Percentiles rank a stretch among this genome's conserved stretches.
These are phyloP conservation scores for Valencia hispanica DNA, from an alignment of 2,797 vertebrate species.

Conservation along the genomic window DNA sequence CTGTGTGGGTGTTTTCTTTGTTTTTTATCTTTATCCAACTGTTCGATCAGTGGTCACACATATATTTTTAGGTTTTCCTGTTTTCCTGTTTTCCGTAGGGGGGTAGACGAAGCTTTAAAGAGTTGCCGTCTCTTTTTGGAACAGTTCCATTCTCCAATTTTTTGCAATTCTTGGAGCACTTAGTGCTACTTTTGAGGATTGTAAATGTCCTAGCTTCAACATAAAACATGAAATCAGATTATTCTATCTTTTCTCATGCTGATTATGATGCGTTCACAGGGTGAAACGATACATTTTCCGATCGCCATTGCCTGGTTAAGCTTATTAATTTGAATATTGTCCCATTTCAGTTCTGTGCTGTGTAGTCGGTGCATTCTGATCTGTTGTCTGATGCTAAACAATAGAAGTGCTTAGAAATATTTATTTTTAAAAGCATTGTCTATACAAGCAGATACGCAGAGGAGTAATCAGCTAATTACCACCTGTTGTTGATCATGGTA, in stretches of 20 bases:
- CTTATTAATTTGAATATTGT: not conserved
- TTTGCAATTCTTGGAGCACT: not conserved
- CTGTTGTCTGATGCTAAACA: not conserved
- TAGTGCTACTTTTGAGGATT: not conserved
- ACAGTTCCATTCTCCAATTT: not conserved
- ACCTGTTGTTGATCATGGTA: not conserved
- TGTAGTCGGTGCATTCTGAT: not conserved
- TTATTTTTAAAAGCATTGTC: not conserved
- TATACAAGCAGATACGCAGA: constrained; percentile 1
- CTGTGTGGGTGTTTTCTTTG: not conserved
- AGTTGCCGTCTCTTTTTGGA: no score
- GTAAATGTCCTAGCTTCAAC: not conserved
- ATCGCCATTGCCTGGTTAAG: not conserved
- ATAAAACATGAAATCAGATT: not conserved
- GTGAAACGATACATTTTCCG: no score
- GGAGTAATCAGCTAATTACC: constrained; percentile 13
- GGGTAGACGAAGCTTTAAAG: no score
- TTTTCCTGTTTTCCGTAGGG: not conserved
- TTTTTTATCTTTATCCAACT: not conserved
- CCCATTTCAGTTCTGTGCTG: no score
- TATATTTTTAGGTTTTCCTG: not conserved
- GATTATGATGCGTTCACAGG: not conserved
- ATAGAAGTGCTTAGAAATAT: not conserved
- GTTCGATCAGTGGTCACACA: not conserved
- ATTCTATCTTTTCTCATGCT: not conserved